Percentiles rank a stretch among this genome's conserved stretches.
Evolutionary conservation across 2,113 vertebrate genomes (phyloP).

Genomic region (Sturnus vulgaris): DNA sequence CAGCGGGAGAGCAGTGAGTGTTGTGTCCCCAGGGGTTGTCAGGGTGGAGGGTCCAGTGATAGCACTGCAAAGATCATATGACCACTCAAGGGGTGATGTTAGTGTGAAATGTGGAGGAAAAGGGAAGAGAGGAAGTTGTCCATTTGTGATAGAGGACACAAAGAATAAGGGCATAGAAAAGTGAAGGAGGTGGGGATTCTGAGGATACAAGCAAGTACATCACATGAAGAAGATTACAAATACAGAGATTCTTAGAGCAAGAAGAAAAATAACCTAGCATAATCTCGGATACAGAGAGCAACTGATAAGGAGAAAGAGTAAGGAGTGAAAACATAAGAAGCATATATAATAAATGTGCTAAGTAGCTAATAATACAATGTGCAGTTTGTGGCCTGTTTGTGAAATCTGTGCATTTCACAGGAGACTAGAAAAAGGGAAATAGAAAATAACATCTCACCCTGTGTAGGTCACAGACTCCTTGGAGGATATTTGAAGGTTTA

Average conservation of each 20-base stretch:
- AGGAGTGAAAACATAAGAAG: not conserved
- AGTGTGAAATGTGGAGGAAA: not conserved
- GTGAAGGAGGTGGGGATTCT: not conserved
- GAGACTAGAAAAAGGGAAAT: not conserved
- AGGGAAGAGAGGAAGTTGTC: not conserved
- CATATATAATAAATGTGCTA: not conserved
- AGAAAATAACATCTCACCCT: not conserved
- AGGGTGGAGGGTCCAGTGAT: not conserved
- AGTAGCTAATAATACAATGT: not conserved
- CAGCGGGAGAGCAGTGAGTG: not conserved
- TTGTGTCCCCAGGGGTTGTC: not conserved
- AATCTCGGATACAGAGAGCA: not conserved
- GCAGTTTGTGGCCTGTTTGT: not conserved
- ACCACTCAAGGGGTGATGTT: not conserved
- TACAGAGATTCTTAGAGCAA: not conserved
- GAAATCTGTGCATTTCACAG: not conserved
- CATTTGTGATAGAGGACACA: not conserved
- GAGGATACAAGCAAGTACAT: not conserved
- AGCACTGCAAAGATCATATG: accelerated
- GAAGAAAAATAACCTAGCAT: not conserved
- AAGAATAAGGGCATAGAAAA: not conserved
- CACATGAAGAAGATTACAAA: not conserved
- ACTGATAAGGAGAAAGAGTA: not conserved
- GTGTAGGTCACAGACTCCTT: not conserved
- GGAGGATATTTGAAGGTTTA: not conserved